Conservation (phyloP, 2,888 invertebrate genomes). For the Drosophila monieri region DNA sequence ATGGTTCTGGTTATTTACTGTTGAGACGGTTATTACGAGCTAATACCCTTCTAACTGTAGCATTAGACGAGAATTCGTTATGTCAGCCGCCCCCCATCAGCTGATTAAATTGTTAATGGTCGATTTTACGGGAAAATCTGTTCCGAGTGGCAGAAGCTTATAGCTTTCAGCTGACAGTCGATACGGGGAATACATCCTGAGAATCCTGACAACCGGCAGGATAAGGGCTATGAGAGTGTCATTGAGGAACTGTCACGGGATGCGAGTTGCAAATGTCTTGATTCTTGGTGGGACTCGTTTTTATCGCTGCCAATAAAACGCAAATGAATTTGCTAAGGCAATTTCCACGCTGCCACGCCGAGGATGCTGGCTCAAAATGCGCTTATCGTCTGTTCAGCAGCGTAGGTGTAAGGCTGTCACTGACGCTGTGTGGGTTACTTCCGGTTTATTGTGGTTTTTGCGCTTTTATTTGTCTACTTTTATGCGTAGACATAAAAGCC, state of each 20-base stretch:
- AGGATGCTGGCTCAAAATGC: slow-evolving; percentile 45
- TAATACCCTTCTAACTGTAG: slow-evolving; percentile 4
- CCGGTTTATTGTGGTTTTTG: slow-evolving; percentile 65
- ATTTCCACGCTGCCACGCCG: slow-evolving; percentile 32
- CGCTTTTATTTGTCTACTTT: slow-evolving; percentile 62
- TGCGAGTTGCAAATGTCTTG: slow-evolving; percentile 38
- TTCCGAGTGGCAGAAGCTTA: slow-evolving; percentile 2
- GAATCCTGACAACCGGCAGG: background rate
- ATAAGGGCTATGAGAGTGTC: slow-evolving; percentile 5
- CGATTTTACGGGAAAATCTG: slow-evolving; percentile 37
- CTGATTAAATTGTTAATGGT: slow-evolving; percentile 46
- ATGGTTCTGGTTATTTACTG: background rate
- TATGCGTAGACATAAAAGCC: slow-evolving; percentile 59
- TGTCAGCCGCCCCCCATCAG: slow-evolving; percentile 40
- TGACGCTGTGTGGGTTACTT: slow-evolving; percentile 42
- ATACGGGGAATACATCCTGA: background rate
- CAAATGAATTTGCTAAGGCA: slow-evolving; percentile 69
- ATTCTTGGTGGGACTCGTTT: slow-evolving; percentile 33
- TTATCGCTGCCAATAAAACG: slow-evolving; percentile 55
- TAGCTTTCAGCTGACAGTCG: background rate
- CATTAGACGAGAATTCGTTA: slow-evolving; percentile 28
- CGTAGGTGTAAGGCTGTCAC: slow-evolving; percentile 36
- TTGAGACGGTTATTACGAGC: background rate
- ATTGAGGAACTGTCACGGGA: slow-evolving; percentile 11
- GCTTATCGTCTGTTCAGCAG: slow-evolving; percentile 54